A percentile compares a stretch with the other conserved stretches of the same genome.
Conservation (phyloP, 2,113 vertebrate species). For the Chamaea fasciata region DNA sequence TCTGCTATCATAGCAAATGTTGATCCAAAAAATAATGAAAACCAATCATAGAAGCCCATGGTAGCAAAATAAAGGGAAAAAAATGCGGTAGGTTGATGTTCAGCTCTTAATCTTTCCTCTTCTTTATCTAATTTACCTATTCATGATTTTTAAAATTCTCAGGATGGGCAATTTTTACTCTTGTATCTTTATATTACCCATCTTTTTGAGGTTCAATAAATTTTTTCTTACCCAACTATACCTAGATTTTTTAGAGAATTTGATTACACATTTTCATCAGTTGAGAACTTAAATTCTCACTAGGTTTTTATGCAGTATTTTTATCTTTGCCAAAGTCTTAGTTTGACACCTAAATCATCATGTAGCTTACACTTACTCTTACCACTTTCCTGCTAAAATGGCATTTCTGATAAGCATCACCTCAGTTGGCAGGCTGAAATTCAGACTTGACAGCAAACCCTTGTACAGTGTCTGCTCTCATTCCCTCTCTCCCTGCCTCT, state of each 20-base stretch:
- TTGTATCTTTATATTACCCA: neutral
- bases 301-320: constrained; percentile 22
- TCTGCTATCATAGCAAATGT: neutral
- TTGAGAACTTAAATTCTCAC: constrained; percentile 2
- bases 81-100: neutral
- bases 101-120: neutral
- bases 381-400: constrained; percentile 39
- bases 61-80: neutral
- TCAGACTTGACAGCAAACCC: constrained; percentile 28
- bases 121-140: neutral
- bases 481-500: neutral
- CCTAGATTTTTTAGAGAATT: constrained; percentile 6
- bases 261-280: constrained; percentile 17
- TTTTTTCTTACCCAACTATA: neutral
- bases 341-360: constrained; percentile 41
- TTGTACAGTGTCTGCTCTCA: neutral
- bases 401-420: constrained; percentile 48
- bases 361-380: constrained; percentile 44
- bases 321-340: constrained; percentile 40
- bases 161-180: neutral
- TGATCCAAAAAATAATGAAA: neutral
- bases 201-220: neutral
- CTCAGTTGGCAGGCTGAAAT: constrained; percentile 43
- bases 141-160: neutral
- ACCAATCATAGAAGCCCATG: neutral